A percentile compares a stretch with the other conserved stretches of the same genome.
phyloP scores from a whole-genome alignment of 2,888 invertebrate genomes.

The Morinoia aosen region DNA sequence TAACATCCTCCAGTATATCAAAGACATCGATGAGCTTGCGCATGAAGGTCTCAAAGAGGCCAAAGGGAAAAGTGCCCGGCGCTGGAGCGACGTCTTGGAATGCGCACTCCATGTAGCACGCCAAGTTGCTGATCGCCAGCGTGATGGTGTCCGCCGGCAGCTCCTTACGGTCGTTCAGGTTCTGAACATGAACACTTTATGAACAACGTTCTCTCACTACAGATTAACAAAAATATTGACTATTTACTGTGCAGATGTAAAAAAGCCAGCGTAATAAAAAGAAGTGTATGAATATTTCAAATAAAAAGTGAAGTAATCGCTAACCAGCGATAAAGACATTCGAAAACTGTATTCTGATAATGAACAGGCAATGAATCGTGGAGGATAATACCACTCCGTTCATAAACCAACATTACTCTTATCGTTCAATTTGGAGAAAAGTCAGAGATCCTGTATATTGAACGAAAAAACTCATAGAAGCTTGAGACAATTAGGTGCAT shows the following conservation, averaged over 20 bases:
- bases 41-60: conserved; percentile 89
- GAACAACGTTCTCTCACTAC: neutral
- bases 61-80: conserved; percentile 83
- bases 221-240: neutral
- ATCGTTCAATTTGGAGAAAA: neutral
- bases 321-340: neutral
- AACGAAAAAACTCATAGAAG: neutral
- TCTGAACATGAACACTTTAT: conserved; percentile 72
- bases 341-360: neutral
- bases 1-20: conserved; percentile 56
- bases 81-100: conserved; percentile 83
- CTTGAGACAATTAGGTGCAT: neutral
- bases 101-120: conserved; percentile 92
- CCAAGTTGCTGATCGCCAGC: conserved; percentile 89
- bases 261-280: too few relatives aligned
- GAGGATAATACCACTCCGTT: neutral
- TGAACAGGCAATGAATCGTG: neutral
- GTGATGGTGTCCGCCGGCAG: conserved; percentile 81
- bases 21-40: conserved; percentile 76
- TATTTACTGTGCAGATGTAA: too few relatives aligned
- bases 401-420: neutral
- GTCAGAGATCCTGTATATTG: neutral
- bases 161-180: conserved; percentile 84
- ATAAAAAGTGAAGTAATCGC: neutral
- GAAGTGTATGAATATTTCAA: neutral